phyloP scores from a whole-genome alignment of 2,113 vertebrate species.

The Onychostoma macrolepis region DNA sequence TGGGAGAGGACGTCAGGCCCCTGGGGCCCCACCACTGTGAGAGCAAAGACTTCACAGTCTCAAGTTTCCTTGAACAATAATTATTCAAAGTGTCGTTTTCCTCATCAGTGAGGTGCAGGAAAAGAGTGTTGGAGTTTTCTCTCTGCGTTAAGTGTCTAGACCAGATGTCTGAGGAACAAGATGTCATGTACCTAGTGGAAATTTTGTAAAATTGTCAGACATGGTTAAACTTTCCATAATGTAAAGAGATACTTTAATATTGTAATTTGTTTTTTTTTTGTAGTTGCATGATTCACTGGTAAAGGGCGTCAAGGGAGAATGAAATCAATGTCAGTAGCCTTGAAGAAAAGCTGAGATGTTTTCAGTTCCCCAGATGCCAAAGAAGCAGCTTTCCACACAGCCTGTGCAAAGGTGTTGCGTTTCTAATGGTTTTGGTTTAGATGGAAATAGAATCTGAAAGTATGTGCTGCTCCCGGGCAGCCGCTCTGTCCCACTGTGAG shows the following conservation, averaged over 20 bases:
- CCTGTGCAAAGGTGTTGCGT: conserved; percentile 37
- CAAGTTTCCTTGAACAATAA: conserved; percentile 47
- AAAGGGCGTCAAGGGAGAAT: not conserved
- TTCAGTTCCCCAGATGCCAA: conserved; percentile 36
- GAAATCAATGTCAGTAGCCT: conserved; percentile 39
- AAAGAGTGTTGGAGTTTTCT: not conserved
- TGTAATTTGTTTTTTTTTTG: conserved; percentile 13
- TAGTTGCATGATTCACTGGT: conserved; percentile 47
- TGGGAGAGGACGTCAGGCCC: conserved; percentile 10
- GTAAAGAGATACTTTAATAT: conserved; percentile 12
- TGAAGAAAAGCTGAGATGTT: conserved; percentile 42
- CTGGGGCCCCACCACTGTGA: conserved; percentile 30
- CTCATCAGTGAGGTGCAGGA: not conserved
- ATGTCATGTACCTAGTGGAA: not conserved
- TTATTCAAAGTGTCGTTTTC: conserved; percentile 27
- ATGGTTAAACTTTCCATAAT: not conserved
- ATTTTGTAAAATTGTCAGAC: not conserved
- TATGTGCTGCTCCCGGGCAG: conserved; percentile 42
- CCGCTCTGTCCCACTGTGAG: not conserved
- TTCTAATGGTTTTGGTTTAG: conserved; percentile 46
- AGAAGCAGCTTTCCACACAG: conserved; percentile 39
- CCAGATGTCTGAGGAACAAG: conserved; percentile 23
- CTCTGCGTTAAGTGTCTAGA: conserved; percentile 32
- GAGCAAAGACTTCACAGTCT: conserved; percentile 20
- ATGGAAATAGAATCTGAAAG: conserved; percentile 55